phyloP scores from a whole-genome alignment of 2,113 vertebrate genomes.

The Lagopus muta region DNA sequence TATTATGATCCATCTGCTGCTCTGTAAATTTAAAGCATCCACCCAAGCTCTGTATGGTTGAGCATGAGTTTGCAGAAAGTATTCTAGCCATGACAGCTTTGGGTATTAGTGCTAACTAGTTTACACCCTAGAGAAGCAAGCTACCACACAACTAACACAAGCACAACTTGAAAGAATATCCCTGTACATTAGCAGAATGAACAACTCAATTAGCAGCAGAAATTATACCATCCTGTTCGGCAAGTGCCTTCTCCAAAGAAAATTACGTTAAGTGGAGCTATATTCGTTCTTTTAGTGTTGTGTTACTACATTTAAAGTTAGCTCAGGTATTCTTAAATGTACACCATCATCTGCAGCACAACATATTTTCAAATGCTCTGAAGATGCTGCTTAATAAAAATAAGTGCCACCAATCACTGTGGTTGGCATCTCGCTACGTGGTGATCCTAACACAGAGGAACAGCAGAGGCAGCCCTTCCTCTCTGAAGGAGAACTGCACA shows the following conservation, averaged over 20 bases:
- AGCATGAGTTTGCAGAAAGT: not conserved
- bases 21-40: not conserved
- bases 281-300: not conserved
- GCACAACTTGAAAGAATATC: not conserved
- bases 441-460: not conserved
- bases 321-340: not conserved
- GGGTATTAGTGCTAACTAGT: not conserved
- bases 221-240: not conserved
- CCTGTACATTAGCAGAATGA: not conserved
- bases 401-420: not conserved
- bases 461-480: not conserved
- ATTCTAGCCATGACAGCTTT: rapidly evolving
- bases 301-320: not conserved
- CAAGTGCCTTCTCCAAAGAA: not conserved
- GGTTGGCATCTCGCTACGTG: not conserved
- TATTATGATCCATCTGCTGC: not conserved
- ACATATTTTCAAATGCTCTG: not conserved
- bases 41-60: not conserved
- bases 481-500: not conserved
- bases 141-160: not conserved
- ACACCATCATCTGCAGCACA: not conserved
- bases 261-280: not conserved
- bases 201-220: not conserved
- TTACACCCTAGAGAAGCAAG: not conserved
- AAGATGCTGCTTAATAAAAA: not conserved